Conservation (phyloP, 2,888 invertebrate genomes). For the Lasioglossum villosulum region DNA sequence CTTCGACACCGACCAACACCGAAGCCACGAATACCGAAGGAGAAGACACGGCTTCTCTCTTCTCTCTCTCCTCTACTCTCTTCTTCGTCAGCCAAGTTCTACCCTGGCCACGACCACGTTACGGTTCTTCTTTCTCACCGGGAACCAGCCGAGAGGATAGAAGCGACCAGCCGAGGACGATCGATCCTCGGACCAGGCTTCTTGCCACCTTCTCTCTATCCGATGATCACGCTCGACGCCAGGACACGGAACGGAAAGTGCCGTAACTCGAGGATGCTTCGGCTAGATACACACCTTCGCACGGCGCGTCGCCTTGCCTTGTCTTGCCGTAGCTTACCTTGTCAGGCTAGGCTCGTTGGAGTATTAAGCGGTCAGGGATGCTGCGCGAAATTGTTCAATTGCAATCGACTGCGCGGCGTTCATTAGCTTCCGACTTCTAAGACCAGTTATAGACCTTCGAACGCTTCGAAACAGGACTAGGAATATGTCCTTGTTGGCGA, state of each 20-base stretch:
- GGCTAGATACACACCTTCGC: constrained; percentile 75
- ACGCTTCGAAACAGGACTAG: neutral
- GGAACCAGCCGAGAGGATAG: constrained; percentile 32
- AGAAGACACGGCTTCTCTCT: constrained; percentile 32
- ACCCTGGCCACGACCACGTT: constrained; percentile 54
- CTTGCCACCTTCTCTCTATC: constrained; percentile 72
- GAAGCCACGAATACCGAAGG: constrained; percentile 54
- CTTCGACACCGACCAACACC: constrained; percentile 55
- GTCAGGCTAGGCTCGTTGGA: constrained; percentile 69
- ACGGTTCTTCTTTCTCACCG: constrained; percentile 70
- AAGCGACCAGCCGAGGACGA: constrained; percentile 38
- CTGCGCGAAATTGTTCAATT: constrained; percentile 2
- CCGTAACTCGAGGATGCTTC: constrained; percentile 49
- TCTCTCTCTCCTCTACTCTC: neutral
- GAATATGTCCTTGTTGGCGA: neutral
- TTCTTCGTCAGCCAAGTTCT: neutral
- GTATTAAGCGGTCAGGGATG: constrained; percentile 79
- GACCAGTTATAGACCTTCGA: neutral
- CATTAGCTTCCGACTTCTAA: neutral
- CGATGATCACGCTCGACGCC: constrained; percentile 77
- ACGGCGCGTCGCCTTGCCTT: constrained; percentile 54
- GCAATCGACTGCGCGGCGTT: neutral
- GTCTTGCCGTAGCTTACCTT: constrained; percentile 58
- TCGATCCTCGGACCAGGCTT: constrained; percentile 67
- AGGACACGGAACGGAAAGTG: constrained; percentile 24